Conservation (phyloP, 2,797 vertebrate species). For the Lophotriccus pileatus region DNA sequence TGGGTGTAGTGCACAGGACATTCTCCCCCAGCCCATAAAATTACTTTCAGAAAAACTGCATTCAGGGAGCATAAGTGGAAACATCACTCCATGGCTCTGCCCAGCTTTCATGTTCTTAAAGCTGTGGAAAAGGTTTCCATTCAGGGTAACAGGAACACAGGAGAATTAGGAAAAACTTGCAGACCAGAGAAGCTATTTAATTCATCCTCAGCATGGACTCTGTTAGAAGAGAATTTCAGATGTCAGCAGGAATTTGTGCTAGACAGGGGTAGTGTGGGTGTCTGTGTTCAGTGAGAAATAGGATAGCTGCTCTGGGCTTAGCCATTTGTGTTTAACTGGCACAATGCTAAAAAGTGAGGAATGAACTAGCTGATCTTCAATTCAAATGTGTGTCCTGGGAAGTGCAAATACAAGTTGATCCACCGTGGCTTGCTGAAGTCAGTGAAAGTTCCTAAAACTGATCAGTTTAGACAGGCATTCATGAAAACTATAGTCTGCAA, state of each 20-base stretch:
- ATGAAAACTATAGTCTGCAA: background rate
- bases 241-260: conserved; percentile 34
- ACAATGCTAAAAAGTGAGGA: conserved; percentile 7
- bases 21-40: background rate
- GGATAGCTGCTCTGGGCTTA: conserved; percentile 6
- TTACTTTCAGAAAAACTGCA: background rate
- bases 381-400: background rate
- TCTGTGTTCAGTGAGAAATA: conserved; percentile 15
- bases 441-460: background rate
- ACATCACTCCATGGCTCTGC: background rate
- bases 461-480: background rate
- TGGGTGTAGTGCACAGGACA: background rate
- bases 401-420: background rate
- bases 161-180: background rate
- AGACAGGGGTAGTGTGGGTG: background rate
- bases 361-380: background rate
- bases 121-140: background rate
- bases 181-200: background rate
- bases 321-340: background rate
- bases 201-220: background rate
- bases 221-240: conserved; percentile 28
- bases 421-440: background rate
- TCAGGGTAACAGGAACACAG: background rate
- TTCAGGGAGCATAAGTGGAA: background rate
- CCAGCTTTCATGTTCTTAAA: background rate